Evolutionary conservation across 2,888 invertebrate genomes (phyloP), one percentile per base, ranked within the genome.

Genomic region (Resseliella maxima): DNA sequence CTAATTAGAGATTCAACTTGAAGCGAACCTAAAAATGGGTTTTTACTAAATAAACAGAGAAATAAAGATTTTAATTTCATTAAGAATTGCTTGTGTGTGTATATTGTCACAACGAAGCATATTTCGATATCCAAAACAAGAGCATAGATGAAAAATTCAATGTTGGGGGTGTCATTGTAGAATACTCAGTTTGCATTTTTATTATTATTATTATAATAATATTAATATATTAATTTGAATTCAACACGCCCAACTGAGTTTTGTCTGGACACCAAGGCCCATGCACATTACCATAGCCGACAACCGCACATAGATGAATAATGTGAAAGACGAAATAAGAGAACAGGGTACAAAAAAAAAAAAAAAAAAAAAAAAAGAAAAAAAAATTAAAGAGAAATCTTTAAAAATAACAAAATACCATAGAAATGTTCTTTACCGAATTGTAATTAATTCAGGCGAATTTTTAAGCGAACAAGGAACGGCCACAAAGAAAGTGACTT

Each of bases 361-460:
- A 38, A 1, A 83, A 2, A 27, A 83, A 83, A 83, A n/a, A n/a
- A 5, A 64, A 27, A 27, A 64, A 31, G 6, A 24, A 64, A 24
- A 64, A 64, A 8, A 64, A 31, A 64, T 27, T 6, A 24, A 27
- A 27, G 15, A 27, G 6, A 31, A 41, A 59, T 15, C 24, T 15
- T 0, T 24, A 3, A n/a, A 38, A 38, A 83, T 83, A 83, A 38
- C n/a, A 24, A 83, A 38, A 36, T 38, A 38, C 38, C 83, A 83
- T 83, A 83, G 38, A 38, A 83, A 83, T 38, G 5, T 83, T 83
- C 83, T 83, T 83, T 83, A 83, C 38, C 38, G 38, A 83, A 83
- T 83, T 83, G 83, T 83, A 83, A 83, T 83, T 83, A 83, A 83
- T 83, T 83, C 83, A 1, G 12, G 38, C 38, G 83, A 38, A 38